Evolutionary conservation across 1,140 invertebrate genomes (phyloP).

Genomic region (Drosophila biarmipes): DNA sequence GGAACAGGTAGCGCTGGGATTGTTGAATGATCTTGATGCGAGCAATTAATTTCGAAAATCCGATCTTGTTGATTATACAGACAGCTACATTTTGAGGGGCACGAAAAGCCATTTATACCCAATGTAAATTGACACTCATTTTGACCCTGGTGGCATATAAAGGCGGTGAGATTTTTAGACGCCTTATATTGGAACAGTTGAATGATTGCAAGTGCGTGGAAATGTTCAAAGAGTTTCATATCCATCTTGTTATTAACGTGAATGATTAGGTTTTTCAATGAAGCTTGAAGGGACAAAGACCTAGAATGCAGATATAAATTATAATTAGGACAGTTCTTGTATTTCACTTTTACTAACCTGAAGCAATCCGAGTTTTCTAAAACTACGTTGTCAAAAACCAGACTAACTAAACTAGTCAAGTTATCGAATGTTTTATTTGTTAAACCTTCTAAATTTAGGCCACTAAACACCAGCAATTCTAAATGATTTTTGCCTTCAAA

Average conservation of each 20-base stretch:
- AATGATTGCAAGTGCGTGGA: background rate
- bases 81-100: slow-evolving; percentile 1
- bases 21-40: background rate
- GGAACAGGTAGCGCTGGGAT: slow-evolving; percentile 10
- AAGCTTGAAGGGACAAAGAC: background rate
- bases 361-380: background rate
- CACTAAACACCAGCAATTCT: background rate
- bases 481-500: background rate
- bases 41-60: background rate
- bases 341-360: background rate
- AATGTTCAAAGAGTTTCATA: slow-evolving; percentile 1
- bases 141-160: background rate
- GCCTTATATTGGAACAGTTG: background rate
- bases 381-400: background rate
- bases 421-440: background rate
- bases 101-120: background rate
- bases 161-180: background rate
- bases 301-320: background rate
- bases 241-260: background rate
- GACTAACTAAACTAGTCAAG: background rate
- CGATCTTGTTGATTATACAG: background rate
- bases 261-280: background rate
- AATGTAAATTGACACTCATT: background rate
- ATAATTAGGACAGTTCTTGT: no score
- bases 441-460: background rate